phyloP scores from a whole-genome alignment of 2,113 vertebrate species.

The Oreochromis spilurus region DNA sequence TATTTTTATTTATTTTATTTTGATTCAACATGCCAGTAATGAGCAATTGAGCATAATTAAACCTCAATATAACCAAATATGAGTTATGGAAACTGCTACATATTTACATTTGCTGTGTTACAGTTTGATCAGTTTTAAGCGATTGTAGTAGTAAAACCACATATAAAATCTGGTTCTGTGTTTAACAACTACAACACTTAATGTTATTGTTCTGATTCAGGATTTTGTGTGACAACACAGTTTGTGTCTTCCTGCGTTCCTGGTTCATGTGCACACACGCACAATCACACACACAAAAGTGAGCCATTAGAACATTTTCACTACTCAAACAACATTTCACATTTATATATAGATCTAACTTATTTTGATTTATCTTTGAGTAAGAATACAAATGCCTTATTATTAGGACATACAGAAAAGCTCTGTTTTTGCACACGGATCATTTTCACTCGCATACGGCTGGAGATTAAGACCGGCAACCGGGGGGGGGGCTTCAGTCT shows the following conservation, averaged over 20 bases:
- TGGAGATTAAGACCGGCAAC: background rate
- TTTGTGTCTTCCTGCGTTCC: background rate
- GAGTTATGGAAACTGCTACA: no score
- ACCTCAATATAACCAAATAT: no score
- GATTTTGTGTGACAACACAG: background rate
- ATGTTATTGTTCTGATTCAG: background rate
- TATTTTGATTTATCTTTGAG: background rate
- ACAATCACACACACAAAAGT: background rate
- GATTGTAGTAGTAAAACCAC: background rate
- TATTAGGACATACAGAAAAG: background rate
- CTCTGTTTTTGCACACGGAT: background rate
- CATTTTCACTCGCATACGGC: background rate
- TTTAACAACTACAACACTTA: background rate
- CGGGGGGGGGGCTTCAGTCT: background rate
- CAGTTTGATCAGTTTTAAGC: background rate
- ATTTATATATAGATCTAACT: background rate
- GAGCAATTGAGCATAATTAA: background rate
- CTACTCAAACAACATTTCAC: background rate
- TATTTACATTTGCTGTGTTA: background rate
- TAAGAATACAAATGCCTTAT: background rate
- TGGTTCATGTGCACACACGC: background rate
- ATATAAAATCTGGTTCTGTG: background rate
- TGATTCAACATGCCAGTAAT: background rate
- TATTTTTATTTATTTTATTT: background rate
- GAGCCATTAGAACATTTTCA: background rate